These are phyloP conservation scores for Drosophila mimetica DNA, from an alignment of 2,888 invertebrate species.

Conservation along the genomic window DNA sequence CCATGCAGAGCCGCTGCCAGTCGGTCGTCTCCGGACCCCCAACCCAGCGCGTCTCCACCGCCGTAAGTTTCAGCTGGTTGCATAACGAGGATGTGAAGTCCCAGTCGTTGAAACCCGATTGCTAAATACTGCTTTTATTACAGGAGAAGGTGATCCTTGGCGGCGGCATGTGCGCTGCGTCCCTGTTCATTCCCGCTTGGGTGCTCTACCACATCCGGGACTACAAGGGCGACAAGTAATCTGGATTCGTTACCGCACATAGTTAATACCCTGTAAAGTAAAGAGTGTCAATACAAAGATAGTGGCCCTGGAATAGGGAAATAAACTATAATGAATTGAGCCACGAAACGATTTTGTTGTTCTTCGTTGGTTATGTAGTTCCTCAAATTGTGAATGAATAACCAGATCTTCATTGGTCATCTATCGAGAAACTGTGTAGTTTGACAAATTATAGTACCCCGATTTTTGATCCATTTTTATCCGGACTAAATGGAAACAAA, in stretches of 20 bases:
- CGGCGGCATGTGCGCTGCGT: conserved; percentile 78
- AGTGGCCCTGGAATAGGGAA: conserved; percentile 13
- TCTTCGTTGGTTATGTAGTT: not conserved
- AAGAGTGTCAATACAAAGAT: conserved; percentile 46
- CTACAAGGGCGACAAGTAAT: conserved; percentile 79
- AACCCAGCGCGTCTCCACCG: conserved; percentile 78
- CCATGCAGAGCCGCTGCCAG: conserved; percentile 80
- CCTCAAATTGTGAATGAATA: not conserved
- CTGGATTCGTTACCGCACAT: conserved; percentile 18
- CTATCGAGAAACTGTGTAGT: not conserved
- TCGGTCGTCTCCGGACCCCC: conserved; percentile 83
- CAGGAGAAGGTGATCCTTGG: conserved; percentile 82
- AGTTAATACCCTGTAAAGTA: conserved; percentile 43
- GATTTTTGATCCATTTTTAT: no score
- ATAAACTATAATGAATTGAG: conserved; percentile 29
- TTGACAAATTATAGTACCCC: no score
- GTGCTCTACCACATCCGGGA: conserved; percentile 82
- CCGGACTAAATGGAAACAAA: no score
- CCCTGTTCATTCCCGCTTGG: conserved; percentile 81
- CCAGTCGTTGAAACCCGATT: conserved; percentile 1
- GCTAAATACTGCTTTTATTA: conserved; percentile 39
- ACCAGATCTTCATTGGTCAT: not conserved
- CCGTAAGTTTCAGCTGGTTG: conserved; percentile 80
- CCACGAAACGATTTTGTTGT: not conserved
- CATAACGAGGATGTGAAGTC: conserved; percentile 66